Evolutionary conservation across 2,113 vertebrate species (phyloP).

Genomic region (Apodemus speciosus): DNA sequence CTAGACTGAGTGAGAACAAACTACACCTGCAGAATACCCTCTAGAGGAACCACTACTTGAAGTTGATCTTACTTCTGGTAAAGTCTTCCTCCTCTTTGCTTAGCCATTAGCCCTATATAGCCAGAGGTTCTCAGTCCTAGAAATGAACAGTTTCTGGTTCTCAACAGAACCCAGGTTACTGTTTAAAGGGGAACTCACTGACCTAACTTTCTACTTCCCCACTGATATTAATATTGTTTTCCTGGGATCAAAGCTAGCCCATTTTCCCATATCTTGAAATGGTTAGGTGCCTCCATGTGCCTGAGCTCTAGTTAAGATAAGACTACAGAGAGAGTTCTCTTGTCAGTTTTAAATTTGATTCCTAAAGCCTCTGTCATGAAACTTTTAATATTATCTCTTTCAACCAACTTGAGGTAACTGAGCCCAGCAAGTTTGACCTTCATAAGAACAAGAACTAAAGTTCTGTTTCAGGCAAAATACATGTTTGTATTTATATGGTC

Average conservation of each 20-base stretch:
- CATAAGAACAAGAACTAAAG: slow-evolving; percentile 21
- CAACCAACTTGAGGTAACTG: neutral
- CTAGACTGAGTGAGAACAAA: neutral
- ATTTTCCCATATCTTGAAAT: slow-evolving; percentile 18
- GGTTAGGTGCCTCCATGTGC: neutral
- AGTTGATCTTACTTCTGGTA: neutral
- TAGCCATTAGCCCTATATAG: neutral
- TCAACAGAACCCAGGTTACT: neutral
- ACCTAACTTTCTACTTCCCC: neutral
- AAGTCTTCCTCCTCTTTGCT: neutral
- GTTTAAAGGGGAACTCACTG: neutral
- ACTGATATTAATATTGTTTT: slow-evolving; percentile 9
- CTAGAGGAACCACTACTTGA: slow-evolving; percentile 35
- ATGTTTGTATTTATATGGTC: neutral
- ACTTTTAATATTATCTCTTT: neutral
- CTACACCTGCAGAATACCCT: neutral
- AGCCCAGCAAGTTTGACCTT: neutral
- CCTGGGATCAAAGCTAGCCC: neutral
- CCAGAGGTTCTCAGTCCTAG: neutral
- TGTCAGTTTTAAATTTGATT: slow-evolving; percentile 4
- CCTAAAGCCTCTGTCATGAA: neutral
- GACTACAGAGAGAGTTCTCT: neutral
- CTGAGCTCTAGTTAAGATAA: neutral
- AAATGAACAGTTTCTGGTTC: neutral
- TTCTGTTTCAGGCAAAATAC: slow-evolving; percentile 12